These are phyloP conservation scores for Limulus polyphemus DNA, from an alignment of 2,888 invertebrate genomes.

Conservation along the genomic window DNA sequence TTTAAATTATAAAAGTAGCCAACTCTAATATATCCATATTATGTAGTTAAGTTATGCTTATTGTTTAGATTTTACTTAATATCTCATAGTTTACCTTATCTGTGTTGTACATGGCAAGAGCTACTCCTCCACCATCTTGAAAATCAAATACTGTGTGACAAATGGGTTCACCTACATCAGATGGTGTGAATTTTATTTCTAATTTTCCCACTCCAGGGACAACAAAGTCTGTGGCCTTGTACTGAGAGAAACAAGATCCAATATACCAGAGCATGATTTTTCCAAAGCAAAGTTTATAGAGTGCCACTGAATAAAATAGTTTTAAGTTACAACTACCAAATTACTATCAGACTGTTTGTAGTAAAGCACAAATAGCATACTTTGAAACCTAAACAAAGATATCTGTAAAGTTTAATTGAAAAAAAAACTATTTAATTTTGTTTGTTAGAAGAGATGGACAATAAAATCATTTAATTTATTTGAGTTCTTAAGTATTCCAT, in stretches of 20 bases:
- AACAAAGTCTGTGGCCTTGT: constrained; percentile 92
- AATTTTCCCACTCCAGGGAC: constrained; percentile 82
- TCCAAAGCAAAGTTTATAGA: too few species aligned
- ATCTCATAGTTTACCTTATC: constrained; percentile 53
- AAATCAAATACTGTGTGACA: constrained; percentile 68
- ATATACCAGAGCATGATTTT: too few species aligned
- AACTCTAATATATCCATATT: background rate
- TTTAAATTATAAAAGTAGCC: background rate
- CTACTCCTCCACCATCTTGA: constrained; percentile 61
- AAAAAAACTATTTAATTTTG: too few species aligned
- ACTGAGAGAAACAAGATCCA: constrained; percentile 37
- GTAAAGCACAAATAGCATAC: too few species aligned
- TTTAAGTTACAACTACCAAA: too few species aligned
- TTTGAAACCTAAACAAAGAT: too few species aligned
- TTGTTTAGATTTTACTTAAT: background rate
- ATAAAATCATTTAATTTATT: too few species aligned
- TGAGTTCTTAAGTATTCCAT: too few species aligned
- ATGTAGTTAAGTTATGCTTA: background rate
- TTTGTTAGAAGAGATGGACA: too few species aligned
- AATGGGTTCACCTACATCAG: constrained; percentile 47
- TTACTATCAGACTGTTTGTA: too few species aligned
- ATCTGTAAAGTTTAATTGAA: too few species aligned
- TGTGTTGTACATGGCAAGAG: constrained; percentile 88
- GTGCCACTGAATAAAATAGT: too few species aligned
- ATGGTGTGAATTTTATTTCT: constrained; percentile 66